Base-by-base conservation (phyloP, 2,113 vertebrate species). In the Platysternon megacephalum region DNA sequence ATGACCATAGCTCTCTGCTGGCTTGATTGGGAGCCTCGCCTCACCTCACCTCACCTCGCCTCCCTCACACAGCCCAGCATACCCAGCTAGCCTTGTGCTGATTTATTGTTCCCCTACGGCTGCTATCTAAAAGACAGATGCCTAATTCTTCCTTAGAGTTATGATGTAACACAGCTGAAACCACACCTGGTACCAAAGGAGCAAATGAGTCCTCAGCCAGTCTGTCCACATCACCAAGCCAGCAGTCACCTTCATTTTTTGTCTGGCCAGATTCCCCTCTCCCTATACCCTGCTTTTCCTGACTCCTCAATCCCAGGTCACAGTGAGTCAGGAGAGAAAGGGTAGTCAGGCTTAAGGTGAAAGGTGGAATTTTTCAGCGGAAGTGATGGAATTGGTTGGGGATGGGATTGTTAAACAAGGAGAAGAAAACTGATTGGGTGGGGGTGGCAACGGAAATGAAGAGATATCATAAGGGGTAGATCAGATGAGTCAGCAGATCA, bases 291-390 rank as follows among this genome's bases (percentile, higher is more conserved):
- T 55, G 26, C n/a, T 49, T 52, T 35, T 51, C 89, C n/a, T 0
- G 13, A 81, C 28, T 88, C 28, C 24, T 93, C 19, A 35, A 11
- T 74, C 19, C 44, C 52, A 78, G 85, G 84, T 68, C 39, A 83
- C 51, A 32, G 3, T 35, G 3, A 87, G 26, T 4, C 16, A 32
- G 16, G 3, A 24, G 1, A 16, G 49, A 92, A 22, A 65, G 3
- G 3, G 28, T 44, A 22, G 1, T 32, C 1, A 0, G 4, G 72
- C 85, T 19, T n/a, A 76, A 24, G 86, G 17, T 84, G 35, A 90
- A 95, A 88, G 19, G 81, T 58, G 3, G 61, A 82, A 93, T n/a
- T 83, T 91, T 85, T 72, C 6, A 19, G 79, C 32, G 49, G 35
- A 88, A 91, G 90, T 39, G 4, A 3, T 46, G 90, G 11, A 5